These are phyloP conservation scores for Staurois parvus DNA, from an alignment of 2,797 vertebrate genomes.

Conservation along the genomic window DNA sequence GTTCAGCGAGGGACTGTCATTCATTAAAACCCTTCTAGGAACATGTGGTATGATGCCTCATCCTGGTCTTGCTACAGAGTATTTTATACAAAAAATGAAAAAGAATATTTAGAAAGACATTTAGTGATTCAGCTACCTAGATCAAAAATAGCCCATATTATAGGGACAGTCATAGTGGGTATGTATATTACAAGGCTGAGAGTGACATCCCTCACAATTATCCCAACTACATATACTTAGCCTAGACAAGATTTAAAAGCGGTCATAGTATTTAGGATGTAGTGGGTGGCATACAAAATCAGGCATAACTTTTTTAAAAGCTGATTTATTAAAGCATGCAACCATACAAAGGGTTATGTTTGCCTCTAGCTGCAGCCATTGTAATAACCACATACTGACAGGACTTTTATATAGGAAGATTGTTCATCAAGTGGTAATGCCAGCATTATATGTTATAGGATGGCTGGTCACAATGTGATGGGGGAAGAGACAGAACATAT, in stretches of 20 bases:
- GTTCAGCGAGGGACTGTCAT: no score
- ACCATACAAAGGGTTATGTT: no score
- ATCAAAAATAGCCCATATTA: slow-evolving; percentile 26
- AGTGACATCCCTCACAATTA: slow-evolving; percentile 12
- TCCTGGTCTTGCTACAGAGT: background rate
- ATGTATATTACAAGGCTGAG: slow-evolving; percentile 26
- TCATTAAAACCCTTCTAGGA: slow-evolving; percentile 4
- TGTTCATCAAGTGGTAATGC: no score
- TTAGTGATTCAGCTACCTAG: slow-evolving; percentile 21
- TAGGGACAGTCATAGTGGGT: slow-evolving; percentile 6
- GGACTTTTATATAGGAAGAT: no score
- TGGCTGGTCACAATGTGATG: no score
- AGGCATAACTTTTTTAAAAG: background rate
- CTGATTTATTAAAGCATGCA: no score
- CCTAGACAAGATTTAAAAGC: slow-evolving; percentile 17
- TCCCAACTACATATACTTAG: slow-evolving; percentile 3
- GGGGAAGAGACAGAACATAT: no score
- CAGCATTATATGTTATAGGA: no score
- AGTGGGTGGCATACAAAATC: slow-evolving; percentile 19
- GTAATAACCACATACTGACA: no score
- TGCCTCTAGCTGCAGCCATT: no score
- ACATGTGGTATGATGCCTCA: slow-evolving; percentile 1
- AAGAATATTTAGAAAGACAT: slow-evolving; percentile 14
- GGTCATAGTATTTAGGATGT: slow-evolving; percentile 8
- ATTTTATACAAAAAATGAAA: slow-evolving; percentile 20